These are phyloP conservation scores for Acrocephalus scirpaceus DNA, from an alignment of 2,797 vertebrate species.

Conservation along the genomic window DNA sequence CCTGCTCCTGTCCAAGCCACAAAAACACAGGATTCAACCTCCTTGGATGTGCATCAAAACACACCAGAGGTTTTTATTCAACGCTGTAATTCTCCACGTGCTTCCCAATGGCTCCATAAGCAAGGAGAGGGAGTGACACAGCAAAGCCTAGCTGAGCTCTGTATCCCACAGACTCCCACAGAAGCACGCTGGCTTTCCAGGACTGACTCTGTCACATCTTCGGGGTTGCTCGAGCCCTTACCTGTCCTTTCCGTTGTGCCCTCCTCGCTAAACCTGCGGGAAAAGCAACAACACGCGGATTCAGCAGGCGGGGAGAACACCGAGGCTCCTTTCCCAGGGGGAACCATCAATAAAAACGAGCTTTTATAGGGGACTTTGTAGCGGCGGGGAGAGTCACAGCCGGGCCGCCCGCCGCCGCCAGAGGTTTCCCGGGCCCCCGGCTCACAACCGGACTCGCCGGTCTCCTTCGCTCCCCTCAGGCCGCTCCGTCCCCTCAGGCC, in stretches of 20 bases:
- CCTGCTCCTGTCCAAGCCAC: background rate
- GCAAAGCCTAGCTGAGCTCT: background rate
- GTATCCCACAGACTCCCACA: background rate
- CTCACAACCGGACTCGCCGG: background rate
- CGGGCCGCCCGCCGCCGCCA: background rate
- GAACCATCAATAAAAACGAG: accelerated
- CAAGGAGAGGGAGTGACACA: background rate
- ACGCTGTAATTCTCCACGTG: background rate
- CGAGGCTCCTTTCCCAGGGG: background rate
- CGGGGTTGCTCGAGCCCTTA: background rate
- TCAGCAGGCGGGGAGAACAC: background rate
- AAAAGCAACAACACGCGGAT: background rate
- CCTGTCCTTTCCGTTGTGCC: background rate
- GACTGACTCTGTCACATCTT: background rate
- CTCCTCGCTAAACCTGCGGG: slow-evolving; percentile 6
- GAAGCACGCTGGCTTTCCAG: background rate
- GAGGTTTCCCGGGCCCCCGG: background rate
- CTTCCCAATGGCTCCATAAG: accelerated
- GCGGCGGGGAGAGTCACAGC: too few relatives aligned
- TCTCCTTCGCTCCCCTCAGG: background rate
- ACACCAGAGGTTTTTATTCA: background rate
- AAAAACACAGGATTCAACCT: background rate
- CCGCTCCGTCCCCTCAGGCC: background rate
- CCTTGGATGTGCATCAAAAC: background rate
- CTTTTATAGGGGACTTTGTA: background rate